Evolutionary conservation across 1,140 invertebrate species (phyloP), one percentile per base, ranked within the genome.

Genomic region (Zaprionus kolodkinae): DNA sequence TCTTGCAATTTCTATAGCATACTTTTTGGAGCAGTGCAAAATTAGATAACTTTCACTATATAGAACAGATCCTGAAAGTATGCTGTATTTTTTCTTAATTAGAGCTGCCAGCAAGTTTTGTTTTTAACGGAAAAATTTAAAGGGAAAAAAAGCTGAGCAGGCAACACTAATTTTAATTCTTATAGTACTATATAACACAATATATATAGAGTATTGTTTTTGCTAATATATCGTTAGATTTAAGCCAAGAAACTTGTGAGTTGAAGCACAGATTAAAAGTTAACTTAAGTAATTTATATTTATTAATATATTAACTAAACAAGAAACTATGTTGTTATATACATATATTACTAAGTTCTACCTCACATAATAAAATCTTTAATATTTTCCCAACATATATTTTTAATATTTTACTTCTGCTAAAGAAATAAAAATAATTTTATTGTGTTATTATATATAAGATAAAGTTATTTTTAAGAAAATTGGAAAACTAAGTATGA

Each of bases 331-430:
- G 10, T 21, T 5, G 7, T 25, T 25, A 21, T 50, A n/a, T 43
- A 9, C 15, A 43, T 43, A 6, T 50, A 50, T 12, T 12, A 50
- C 45, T 50, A 50, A 50, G 45, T 25, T 21, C 45, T 50, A 50
- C 45, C 45, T 50, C 45, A 50, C 15, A 50, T 25, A 50, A 50
- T 50, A 50, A 50, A 50, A 50, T 21, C 45, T 10, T 11, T 4
- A 50, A 25, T 50, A 5, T 25, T 50, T 50, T 21, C 17, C 17
- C 45, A 50, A 50, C 12, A 21, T 21, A n/a, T n/a, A n/a, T n/a
- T n/a, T 50, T 21, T 21, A 9, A 40, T 13, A 13, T 40, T 40
- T 40, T 40, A 1, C 4, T 27, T 27, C n/a, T n/a, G 1, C 21
- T 30, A 30, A 4, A 6, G 27, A 30, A 30, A 21, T 21, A 30